phyloP scores from a whole-genome alignment of 2,888 invertebrate genomes.

The Aphidius colemani region DNA sequence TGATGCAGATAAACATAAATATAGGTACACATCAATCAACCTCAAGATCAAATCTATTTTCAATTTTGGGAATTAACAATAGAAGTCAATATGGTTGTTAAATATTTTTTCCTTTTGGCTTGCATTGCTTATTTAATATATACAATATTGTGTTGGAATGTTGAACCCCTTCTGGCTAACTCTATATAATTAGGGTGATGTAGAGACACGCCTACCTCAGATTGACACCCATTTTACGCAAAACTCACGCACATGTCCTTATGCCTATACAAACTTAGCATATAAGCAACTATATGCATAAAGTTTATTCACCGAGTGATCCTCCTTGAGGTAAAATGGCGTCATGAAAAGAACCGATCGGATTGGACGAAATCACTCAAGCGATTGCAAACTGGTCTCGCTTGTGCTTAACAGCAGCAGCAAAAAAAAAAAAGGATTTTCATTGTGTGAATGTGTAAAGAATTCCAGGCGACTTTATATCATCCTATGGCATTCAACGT shows the following conservation, averaged over 20 bases:
- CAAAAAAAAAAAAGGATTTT: constrained; percentile 16
- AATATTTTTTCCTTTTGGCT: background rate
- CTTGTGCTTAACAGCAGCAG: constrained; percentile 4
- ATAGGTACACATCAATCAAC: too few relatives aligned
- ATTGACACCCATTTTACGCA: too few relatives aligned
- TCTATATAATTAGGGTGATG: constrained; percentile 31
- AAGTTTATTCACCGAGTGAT: constrained; percentile 23
- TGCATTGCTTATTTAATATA: background rate
- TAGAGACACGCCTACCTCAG: constrained; percentile 30
- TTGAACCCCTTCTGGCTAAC: background rate
- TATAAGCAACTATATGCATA: constrained; percentile 25
- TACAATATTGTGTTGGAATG: background rate
- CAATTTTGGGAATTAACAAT: too few relatives aligned
- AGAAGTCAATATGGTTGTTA: too few relatives aligned
- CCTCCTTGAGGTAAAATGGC: constrained; percentile 40
- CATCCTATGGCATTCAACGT: background rate
- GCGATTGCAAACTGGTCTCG: constrained; percentile 17
- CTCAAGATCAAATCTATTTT: too few relatives aligned
- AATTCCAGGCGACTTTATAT: constrained; percentile 3
- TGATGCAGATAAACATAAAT: too few relatives aligned
- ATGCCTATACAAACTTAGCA: constrained; percentile 29
- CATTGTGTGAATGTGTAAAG: constrained; percentile 1
- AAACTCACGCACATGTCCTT: constrained; percentile 29
- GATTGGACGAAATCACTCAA: constrained; percentile 33
- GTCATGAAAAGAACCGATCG: constrained; percentile 28